These are phyloP conservation scores for Alectura lathami DNA, from an alignment of 2,113 vertebrate species.

Conservation along the genomic window DNA sequence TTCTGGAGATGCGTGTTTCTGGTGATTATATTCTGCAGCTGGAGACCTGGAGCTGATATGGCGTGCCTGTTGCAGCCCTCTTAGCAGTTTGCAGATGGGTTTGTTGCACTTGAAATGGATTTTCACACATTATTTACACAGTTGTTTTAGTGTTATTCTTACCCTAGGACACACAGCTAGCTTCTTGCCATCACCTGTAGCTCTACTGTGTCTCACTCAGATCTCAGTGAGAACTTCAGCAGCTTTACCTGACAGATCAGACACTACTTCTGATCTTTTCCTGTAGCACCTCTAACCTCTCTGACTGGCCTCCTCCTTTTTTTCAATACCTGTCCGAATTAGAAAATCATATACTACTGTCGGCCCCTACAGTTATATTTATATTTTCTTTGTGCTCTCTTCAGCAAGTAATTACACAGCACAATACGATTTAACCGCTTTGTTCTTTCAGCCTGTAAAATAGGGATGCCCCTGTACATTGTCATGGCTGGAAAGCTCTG, in stretches of 20 bases:
- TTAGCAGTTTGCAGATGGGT: neutral
- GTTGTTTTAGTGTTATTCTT: neutral
- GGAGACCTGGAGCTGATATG: neutral
- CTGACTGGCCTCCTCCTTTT: no score
- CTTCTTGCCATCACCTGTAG: neutral
- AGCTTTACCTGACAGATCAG: neutral
- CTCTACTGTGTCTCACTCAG: neutral
- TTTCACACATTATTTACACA: neutral
- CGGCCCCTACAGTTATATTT: neutral
- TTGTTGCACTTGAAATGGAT: neutral
- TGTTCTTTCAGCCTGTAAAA: neutral
- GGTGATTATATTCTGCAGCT: neutral
- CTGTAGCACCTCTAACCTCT: no score
- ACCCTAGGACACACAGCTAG: neutral
- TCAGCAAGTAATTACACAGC: neutral
- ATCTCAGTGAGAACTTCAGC: neutral
- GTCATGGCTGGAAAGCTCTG: neutral
- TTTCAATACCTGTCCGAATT: neutral
- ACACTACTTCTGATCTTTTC: no score
- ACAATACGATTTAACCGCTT: neutral
- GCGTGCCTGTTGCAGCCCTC: neutral
- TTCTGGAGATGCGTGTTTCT: neutral
- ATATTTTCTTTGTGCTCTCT: neutral
- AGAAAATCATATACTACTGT: neutral
- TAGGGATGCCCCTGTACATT: neutral